These are phyloP conservation scores for Papilio helenus DNA, from an alignment of 1,140 invertebrate species.

Conservation along the genomic window DNA sequence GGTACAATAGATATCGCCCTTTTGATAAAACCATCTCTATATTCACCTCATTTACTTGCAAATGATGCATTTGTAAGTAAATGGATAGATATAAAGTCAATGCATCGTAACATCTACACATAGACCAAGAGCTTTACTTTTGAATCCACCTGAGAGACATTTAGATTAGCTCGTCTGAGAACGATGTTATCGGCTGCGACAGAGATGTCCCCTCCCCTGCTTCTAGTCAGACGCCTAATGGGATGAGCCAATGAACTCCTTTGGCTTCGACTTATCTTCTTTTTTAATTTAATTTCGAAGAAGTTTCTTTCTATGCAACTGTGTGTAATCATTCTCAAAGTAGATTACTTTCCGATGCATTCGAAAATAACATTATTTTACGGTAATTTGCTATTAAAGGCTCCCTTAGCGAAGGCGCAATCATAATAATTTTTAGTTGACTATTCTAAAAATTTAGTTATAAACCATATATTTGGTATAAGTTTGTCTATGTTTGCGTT, in stretches of 20 bases:
- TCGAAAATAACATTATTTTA: neutral
- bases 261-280: neutral
- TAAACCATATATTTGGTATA: neutral
- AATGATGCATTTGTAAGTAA: neutral
- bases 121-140: neutral
- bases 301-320: neutral
- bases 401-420: neutral
- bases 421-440: neutral
- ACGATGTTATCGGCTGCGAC: neutral
- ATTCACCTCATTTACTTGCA: neutral
- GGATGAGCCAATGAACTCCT: slow-evolving; percentile 15
- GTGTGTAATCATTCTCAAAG: neutral
- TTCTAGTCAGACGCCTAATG: slow-evolving; percentile 3
- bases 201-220: neutral
- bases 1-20: neutral
- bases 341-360: neutral
- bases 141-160: slow-evolving; percentile 17
- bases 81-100: neutral
- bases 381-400: neutral
- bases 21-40: neutral
- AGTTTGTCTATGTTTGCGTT: neutral
- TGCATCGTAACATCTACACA: neutral
- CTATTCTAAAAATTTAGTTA: neutral
- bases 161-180: slow-evolving; percentile 17
- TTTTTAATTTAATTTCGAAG: slow-evolving; percentile 8